Percentiles rank a stretch among this genome's conserved stretches.
Evolutionary conservation across 2,888 invertebrate genomes (phyloP).

Genomic region (Kryphioiulus occultus): DNA sequence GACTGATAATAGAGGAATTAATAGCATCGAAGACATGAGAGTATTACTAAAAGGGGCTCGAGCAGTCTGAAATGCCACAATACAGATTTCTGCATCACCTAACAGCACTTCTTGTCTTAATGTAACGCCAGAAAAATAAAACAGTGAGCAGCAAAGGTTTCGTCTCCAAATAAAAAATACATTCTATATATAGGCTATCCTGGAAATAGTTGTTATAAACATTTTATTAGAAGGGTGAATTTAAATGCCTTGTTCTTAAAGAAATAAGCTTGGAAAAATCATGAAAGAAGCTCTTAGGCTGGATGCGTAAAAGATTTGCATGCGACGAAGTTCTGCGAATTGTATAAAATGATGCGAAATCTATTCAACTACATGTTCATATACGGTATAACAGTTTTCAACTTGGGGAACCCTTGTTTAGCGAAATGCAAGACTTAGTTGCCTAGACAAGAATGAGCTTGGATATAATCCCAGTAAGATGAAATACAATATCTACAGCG

Average conservation of each 20-base stretch:
- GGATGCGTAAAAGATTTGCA: background rate
- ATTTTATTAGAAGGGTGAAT: background rate
- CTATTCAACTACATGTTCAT: no score
- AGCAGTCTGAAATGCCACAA: background rate
- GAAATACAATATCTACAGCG: background rate
- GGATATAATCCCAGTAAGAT: background rate
- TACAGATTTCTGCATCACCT: background rate
- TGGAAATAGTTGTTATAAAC: background rate
- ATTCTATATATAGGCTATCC: background rate
- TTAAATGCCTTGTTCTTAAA: background rate
- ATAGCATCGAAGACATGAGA: constrained; percentile 1
- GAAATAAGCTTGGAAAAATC: background rate
- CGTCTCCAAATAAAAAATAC: background rate
- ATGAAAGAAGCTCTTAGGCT: background rate
- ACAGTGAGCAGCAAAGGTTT: background rate
- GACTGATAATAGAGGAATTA: constrained; percentile 21
- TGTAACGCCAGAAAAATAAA: background rate
- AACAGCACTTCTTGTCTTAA: background rate
- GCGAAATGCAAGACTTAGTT: no score
- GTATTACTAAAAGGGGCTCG: background rate
- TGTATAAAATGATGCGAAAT: background rate
- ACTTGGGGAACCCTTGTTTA: no score
- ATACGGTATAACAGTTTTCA: no score
- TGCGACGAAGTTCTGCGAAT: background rate
- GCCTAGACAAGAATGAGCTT: no score